Base-by-base conservation (phyloP, 1,140 invertebrate species). In the Drosophila nikananu region DNA sequence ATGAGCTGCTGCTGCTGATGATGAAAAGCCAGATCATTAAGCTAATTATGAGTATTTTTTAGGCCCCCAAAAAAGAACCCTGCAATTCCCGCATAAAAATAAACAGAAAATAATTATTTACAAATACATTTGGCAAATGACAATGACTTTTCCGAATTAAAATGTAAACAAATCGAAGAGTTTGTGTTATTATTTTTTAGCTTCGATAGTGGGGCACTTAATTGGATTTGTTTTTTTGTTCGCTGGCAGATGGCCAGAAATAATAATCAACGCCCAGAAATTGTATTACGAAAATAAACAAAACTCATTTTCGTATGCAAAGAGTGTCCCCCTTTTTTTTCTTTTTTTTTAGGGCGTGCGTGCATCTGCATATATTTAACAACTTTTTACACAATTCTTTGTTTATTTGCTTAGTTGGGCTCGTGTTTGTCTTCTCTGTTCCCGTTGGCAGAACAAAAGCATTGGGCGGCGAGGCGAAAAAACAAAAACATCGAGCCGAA, bases 261-360 rank as follows among this genome's bases (percentile, higher is more conserved):
- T 57, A 60, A 46, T 32, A 70, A 75, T 64, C 54, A 73, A 58
- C 23, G 7, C 21, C 21, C 32, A 35, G 35, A 73, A 68, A 23
- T 51, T 39, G 52, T 73, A 41, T 70, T 57, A 57, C 46, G 32
- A 72, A 39, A 67, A 59, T 49, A 81, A 76, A 80, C 70, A 62
- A 80, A 84, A 84, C 82, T 86, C 82, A 78, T 84, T 86, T 84
- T 86, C 73, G 86, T 84, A 84, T 84, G 82, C 82, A 86, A 86
- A 81, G 74, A 75, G 60, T 59, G 51, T 52, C 61, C 48, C 61
- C 27, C 32, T 0, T 0, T 13, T 13, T 17, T 44, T 19, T 62
- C 4, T 0, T 13, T 13, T 17, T 44, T 19, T 62, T 44, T 37
- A 0, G 4, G 67, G 77, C 63, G 66, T 74, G 82, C 82, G 82